Conservation (phyloP, 2,888 invertebrate genomes). For the Rhagophthalmus giganteus region DNA sequence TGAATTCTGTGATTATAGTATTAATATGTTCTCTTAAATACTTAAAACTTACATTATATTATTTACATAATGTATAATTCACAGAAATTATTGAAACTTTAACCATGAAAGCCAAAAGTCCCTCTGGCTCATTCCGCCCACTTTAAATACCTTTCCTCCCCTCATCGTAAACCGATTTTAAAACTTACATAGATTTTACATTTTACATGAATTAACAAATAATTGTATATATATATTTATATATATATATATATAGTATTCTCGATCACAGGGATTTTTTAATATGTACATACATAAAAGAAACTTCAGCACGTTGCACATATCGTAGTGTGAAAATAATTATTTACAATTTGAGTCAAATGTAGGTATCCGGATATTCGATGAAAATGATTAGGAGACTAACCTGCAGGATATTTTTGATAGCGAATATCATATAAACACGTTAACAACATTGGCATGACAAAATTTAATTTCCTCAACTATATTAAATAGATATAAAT, state of each 20-base stretch:
- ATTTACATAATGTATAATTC: slow-evolving; percentile 29
- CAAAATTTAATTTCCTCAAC: no score
- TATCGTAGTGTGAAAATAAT: slow-evolving; percentile 8
- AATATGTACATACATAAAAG: slow-evolving; percentile 39
- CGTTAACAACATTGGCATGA: no score
- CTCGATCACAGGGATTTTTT: slow-evolving; percentile 52
- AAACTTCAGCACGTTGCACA: slow-evolving; percentile 22
- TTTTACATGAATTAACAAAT: slow-evolving; percentile 37
- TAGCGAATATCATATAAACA: no score
- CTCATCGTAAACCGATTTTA: slow-evolving; percentile 16
- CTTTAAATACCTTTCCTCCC: slow-evolving; percentile 13
- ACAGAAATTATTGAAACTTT: slow-evolving; percentile 19
- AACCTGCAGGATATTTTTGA: no score
- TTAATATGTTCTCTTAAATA: slow-evolving; percentile 27
- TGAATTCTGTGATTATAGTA: slow-evolving; percentile 24
- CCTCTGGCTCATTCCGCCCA: slow-evolving; percentile 9
- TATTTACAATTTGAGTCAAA: slow-evolving; percentile 7
- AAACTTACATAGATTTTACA: slow-evolving; percentile 29
- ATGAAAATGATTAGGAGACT: no score
- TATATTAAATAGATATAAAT: no score
- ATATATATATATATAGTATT: slow-evolving; percentile 29
- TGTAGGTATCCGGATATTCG: neutral
- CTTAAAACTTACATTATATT: slow-evolving; percentile 25
- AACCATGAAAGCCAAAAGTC: slow-evolving; percentile 11
- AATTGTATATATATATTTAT: slow-evolving; percentile 28